phyloP scores from a whole-genome alignment of 2,888 invertebrate species.

The Quadroppia sp. region DNA sequence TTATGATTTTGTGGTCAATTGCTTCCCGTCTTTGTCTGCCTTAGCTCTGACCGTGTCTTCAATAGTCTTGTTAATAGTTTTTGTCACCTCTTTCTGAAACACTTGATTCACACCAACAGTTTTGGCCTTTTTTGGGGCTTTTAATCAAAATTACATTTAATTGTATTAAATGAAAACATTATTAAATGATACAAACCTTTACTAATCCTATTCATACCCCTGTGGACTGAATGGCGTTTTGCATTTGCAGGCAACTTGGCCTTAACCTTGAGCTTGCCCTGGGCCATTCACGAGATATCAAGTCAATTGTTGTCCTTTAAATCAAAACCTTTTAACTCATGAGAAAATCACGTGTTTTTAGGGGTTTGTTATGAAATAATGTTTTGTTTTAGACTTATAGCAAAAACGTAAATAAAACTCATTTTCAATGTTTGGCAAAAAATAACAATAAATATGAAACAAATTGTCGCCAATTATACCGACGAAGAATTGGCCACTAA shows the following conservation, averaged over 20 bases:
- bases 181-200: conserved; percentile 3
- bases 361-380: neutral
- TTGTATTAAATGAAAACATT: too few relatives aligned
- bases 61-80: conserved; percentile 39
- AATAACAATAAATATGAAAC: conserved; percentile 28
- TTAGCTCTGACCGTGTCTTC: conserved; percentile 38
- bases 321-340: too few relatives aligned
- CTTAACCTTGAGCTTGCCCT: conserved; percentile 41
- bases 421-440: too few relatives aligned
- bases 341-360: neutral
- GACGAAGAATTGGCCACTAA: neutral
- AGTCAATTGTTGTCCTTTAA: neutral
- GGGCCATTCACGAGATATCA: conserved; percentile 31
- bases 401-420: too few relatives aligned
- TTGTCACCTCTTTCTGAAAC: conserved; percentile 41
- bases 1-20: conserved; percentile 14
- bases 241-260: conserved; percentile 34
- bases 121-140: conserved; percentile 39
- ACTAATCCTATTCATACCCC: conserved; percentile 22
- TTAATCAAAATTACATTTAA: conserved; percentile 4
- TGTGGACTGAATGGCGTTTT: conserved; percentile 37
- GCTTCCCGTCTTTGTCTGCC: conserved; percentile 38
- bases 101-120: neutral
- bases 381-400: too few relatives aligned
- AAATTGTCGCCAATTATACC: neutral